Percentiles rank a stretch among this genome's conserved stretches.
phyloP scores from a whole-genome alignment of 2,113 vertebrate species.

The Nesoenas mayeri region DNA sequence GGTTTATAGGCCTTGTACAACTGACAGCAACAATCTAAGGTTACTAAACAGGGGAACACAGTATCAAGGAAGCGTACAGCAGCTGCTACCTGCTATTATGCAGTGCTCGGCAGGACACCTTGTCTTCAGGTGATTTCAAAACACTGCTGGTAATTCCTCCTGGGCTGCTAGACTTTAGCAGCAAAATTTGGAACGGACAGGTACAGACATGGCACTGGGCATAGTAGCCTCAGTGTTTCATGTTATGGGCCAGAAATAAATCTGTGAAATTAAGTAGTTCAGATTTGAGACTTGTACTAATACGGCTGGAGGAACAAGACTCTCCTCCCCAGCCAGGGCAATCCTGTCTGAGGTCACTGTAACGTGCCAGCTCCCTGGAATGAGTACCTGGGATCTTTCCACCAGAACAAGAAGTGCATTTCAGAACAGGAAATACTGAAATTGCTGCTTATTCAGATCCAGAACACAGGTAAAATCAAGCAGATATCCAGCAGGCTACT shows the following conservation, averaged over 20 bases:
- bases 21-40: constrained; percentile 19
- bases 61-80: not conserved
- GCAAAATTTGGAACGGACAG: not conserved
- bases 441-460: not conserved
- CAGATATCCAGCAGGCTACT: not conserved
- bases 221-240: not conserved
- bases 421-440: not conserved
- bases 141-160: not conserved
- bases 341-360: not conserved
- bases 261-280: not conserved
- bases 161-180: not conserved
- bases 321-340: not conserved
- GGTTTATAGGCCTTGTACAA: constrained; percentile 20
- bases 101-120: not conserved
- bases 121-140: not conserved
- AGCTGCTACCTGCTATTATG: not conserved
- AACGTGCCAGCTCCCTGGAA: not conserved
- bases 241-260: not conserved
- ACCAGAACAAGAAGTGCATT: not conserved
- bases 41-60: not conserved
- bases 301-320: not conserved
- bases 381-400: not conserved
- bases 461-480: not conserved
- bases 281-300: not conserved
- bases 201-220: not conserved